Conservation (phyloP, 2,797 vertebrate genomes). For the Poeciliopsis infans region DNA sequence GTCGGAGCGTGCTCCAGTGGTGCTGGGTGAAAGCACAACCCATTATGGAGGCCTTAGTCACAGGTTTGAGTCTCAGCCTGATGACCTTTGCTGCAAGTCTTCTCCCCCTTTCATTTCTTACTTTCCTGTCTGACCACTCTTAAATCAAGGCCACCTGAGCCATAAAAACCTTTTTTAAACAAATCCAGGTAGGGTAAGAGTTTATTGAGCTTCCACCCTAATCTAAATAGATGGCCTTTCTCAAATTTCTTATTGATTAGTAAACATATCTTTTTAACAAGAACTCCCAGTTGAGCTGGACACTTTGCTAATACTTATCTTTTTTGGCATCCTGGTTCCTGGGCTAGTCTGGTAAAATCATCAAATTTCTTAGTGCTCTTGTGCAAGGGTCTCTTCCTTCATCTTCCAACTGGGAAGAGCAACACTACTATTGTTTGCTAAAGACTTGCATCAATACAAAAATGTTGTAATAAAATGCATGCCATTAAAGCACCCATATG, state of each 20-base stretch:
- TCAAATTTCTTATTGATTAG: not conserved
- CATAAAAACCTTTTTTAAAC: no score
- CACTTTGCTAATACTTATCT: not conserved
- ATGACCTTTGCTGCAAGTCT: no score
- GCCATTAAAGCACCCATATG: no score
- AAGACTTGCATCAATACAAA: not conserved
- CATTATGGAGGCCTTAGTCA: no score
- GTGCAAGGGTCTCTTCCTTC: not conserved
- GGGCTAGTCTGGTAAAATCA: not conserved
- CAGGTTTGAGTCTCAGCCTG: no score
- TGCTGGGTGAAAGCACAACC: no score
- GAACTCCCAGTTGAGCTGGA: not conserved
- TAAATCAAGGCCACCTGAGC: no score
- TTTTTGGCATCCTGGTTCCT: not conserved
- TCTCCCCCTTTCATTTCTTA: no score
- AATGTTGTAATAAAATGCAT: not conserved
- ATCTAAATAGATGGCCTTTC: not conserved
- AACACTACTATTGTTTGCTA: not conserved
- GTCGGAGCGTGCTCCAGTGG: not conserved
- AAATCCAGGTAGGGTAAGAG: not conserved
- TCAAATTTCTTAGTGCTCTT: not conserved
- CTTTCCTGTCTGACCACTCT: no score
- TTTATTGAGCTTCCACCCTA: not conserved
- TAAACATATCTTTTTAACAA: not conserved
- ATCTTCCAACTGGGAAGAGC: not conserved